Base-by-base conservation (phyloP, 2,113 vertebrate species). In the Paracanthobrama guichenoti region DNA sequence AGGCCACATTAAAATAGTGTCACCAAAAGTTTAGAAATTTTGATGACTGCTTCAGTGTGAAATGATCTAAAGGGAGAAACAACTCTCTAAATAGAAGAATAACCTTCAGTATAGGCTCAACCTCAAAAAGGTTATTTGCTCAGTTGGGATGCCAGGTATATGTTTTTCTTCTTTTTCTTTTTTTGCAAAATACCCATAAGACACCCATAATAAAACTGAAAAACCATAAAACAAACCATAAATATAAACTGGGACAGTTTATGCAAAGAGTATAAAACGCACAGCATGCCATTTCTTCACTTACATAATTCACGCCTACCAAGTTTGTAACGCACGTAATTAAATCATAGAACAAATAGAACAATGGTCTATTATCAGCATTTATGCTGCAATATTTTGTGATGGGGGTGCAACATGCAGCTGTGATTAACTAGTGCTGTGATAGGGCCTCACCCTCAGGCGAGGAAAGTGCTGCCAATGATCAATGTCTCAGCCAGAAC, bases 401-500 rank as follows among this genome's bases (percentile, higher is more conserved):
- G n/a, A 20, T 62, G 18, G 35, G 22, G 57, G 35, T 62, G 77
- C 1, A 44, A 79, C 16, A 16, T 28, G 39, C 57, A 46, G 13
- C n/a, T 62, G 76, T 44, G 76, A 79, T 79, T 62, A 26, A 79
- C 35, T 60, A n/a, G n/a, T 60, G 22, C 57, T 44, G 57, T 39
- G 62, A 74, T 86, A 76, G 62, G 74, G 22, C 48, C 31, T 67
- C n/a, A 18, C n/a, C 72, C 59, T 76, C 24, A 10, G 85, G 42
- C 62, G 18, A 60, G 39, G 73, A 78, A 77, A 59, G 77, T 62
- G 57, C 57, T 79, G 57, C 77, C 77, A 79, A 62, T 79, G 53
- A 57, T 75, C 64, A 60, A 77, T 69, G 73, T 86, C 62, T 82
- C 62, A 39, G 62, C 53, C 81, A 59, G 44, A 82, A 46, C 14